Evolutionary conservation across 2,113 vertebrate genomes (phyloP).

Genomic region (Myxocyprinus asiaticus): DNA sequence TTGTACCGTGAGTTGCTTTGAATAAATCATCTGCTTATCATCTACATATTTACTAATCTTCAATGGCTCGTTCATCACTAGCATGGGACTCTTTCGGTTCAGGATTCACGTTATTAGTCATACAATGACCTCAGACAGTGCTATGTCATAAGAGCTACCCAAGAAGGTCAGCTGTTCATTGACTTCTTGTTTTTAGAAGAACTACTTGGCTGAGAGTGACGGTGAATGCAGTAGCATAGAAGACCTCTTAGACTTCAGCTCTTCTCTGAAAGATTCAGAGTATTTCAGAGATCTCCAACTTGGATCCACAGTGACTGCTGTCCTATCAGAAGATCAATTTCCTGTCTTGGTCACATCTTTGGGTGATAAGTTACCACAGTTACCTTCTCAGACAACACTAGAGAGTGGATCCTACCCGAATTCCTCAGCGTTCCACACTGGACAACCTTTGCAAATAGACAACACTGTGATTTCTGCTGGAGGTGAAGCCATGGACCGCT

Average conservation of each 20-base stretch:
- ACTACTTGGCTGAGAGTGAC: constrained; percentile 73
- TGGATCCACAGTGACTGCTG: not conserved
- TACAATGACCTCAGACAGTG: not conserved
- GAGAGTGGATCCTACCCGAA: not conserved
- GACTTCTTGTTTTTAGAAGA: constrained; percentile 69
- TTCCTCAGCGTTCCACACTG: not conserved
- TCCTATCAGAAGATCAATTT: not conserved
- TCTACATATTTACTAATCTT: not conserved
- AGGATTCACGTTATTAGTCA: not conserved
- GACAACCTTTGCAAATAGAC: constrained; percentile 22
- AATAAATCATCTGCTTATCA: too few species aligned
- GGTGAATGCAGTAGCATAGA: constrained; percentile 73
- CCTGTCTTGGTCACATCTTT: not conserved
- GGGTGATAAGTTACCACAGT: not conserved
- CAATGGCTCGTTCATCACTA: not conserved
- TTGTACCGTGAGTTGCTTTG: too few species aligned
- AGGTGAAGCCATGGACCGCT: constrained; percentile 31
- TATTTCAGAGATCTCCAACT: constrained; percentile 81
- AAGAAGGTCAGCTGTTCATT: not conserved
- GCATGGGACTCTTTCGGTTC: not conserved
- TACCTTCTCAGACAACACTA: not conserved
- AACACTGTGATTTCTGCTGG: constrained; percentile 45
- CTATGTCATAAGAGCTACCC: not conserved
- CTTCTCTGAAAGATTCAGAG: constrained; percentile 77
- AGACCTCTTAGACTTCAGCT: constrained; percentile 76